Evolutionary conservation across 2,797 vertebrate genomes (phyloP), one percentile per base, ranked within the genome.

Genomic region (Phalloptychus januarius): DNA sequence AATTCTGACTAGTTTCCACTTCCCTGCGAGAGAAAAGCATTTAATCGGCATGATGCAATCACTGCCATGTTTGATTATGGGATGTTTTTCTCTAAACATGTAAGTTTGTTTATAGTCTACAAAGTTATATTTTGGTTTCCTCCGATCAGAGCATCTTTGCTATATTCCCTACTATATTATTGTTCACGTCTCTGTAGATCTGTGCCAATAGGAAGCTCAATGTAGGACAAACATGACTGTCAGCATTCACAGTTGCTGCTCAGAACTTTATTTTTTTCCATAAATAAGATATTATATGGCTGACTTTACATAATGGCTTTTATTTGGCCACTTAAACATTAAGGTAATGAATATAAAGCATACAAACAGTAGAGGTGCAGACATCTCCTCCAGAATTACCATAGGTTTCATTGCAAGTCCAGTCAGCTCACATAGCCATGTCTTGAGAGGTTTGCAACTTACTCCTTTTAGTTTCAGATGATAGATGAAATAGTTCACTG

Each of bases 171-270:
- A n/a, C n/a, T n/a, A n/a, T n/a, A 93, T 94, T 93, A 93, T 88
- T 96, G 96, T 97, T 96, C 95, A 94, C 95, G 95, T 95, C 94
- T 96, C 91, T 96, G 95, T 95, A 94, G 93, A 94, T 95, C 94
- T 95, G 95, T 97, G 96, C 96, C 96, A 96, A 96, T 96, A 95
- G 93, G 96, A 97, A 97, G 93, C 94, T 97, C 97, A 96, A 96
- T 95, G 93, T 96, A 96, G 95, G 96, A 95, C 86, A 90, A 91
- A 82, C 94, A 95, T 61, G 96, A 96, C 96, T 95, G 96, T 94
- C 97, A 98, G 97, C 97, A 95, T 97, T 95, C 94, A 93, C 97
- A 95, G 95, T 95, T 98, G 98, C 97, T 99, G 97, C 97, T 98
- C 96, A 85, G 40, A 42, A 42, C 46, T 18, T 48, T 48, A n/a